Evolutionary conservation across 2,797 vertebrate genomes (phyloP).

Genomic region (Cirrhinus molitorella): DNA sequence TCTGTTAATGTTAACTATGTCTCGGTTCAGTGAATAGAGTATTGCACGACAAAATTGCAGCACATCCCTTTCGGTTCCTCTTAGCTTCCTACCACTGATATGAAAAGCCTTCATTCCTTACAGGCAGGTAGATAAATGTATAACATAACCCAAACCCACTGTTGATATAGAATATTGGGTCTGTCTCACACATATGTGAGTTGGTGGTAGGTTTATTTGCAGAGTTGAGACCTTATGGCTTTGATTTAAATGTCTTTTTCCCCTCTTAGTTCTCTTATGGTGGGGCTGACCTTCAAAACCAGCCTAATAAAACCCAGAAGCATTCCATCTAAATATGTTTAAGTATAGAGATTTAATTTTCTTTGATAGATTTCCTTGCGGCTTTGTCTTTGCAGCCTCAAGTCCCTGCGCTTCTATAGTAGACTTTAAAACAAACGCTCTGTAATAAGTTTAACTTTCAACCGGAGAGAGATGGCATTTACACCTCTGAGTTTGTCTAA

Average conservation of each 20-base stretch:
- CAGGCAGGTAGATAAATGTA: constrained; percentile 24
- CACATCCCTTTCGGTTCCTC: not conserved
- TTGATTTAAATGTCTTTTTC: constrained; percentile 22
- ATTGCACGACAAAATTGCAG: not conserved
- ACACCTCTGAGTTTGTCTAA: not conserved
- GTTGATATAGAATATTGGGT: constrained; percentile 31
- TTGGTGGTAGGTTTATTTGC: constrained; percentile 34
- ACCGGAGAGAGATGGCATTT: not conserved
- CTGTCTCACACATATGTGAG: constrained; percentile 16
- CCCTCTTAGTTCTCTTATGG: constrained; percentile 27
- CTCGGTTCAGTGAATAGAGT: constrained; percentile 4
- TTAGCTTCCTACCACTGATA: not conserved
- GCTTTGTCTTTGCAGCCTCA: constrained; percentile 9
- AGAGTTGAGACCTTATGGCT: constrained; percentile 41
- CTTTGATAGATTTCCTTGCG: constrained; percentile 40
- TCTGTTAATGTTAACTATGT: constrained; percentile 3
- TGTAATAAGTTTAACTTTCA: constrained; percentile 1
- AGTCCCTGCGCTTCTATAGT: not conserved
- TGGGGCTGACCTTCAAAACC: constrained; percentile 44
- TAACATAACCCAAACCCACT: constrained; percentile 3
- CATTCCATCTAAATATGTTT: constrained; percentile 36
- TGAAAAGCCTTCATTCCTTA: not conserved
- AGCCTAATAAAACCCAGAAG: constrained; percentile 49
- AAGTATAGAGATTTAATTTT: constrained; percentile 39
- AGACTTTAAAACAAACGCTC: not conserved